Evolutionary conservation across 2,888 invertebrate species (phyloP).

Genomic region (Apodemia duryi): DNA sequence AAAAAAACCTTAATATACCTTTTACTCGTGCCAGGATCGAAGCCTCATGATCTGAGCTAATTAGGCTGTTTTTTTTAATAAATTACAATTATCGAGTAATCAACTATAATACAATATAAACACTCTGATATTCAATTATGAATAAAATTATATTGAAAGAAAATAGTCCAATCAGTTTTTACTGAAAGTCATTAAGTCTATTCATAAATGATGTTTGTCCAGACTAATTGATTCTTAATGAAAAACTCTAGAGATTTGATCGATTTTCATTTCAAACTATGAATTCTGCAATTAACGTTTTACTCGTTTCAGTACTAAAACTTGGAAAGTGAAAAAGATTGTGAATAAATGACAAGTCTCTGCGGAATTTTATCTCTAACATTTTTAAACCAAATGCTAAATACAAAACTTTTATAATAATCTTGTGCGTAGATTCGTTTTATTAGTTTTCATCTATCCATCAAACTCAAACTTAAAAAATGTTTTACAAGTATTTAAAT

Average conservation of each 20-base stretch:
- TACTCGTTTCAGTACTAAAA: not conserved
- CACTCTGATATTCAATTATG: no score
- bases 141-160: not conserved
- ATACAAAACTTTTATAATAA: no score
- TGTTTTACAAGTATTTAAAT: no score
- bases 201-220: conserved; percentile 6
- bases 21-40: no score
- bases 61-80: no score
- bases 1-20: no score
- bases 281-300: conserved; percentile 8
- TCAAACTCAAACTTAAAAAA: no score
- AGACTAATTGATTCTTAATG: conserved; percentile 8
- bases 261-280: conserved; percentile 8
- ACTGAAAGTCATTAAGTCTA: conserved; percentile 4
- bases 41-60: no score
- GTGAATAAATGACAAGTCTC: not conserved
- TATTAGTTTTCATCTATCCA: no score
- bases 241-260: conserved; percentile 1
- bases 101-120: no score
- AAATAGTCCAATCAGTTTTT: not conserved
- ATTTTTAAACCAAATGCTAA: not conserved
- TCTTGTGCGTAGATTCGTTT: no score
- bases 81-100: no score
- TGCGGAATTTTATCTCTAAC: not conserved
- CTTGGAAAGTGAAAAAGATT: not conserved